Base-by-base conservation (phyloP, 2,888 invertebrate genomes). In the Agrochola circellaris region DNA sequence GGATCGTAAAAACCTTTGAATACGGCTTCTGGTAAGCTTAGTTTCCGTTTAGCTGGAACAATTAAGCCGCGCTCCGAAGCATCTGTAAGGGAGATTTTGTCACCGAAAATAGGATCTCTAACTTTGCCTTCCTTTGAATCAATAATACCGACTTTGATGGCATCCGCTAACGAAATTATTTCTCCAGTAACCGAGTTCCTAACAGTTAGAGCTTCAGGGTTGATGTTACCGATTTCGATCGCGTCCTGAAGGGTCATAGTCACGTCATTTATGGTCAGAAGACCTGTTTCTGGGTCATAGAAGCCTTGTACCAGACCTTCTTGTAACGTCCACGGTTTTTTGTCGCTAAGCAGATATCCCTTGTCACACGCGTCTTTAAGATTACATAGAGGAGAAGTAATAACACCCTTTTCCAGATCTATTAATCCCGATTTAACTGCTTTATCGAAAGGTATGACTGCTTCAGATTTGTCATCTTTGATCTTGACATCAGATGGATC, bases 1-100 rank as follows among this genome's bases (percentile, higher is more conserved):
- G 98, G 98, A 96, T 99, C 98, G 91, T 99, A 99, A 83, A 98
- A 97, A n/a, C 99, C 99, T 94, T 98, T 98, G 90, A 98, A 98
- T n/a, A 99, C 98, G 3, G 99, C 99, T 95, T 99, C 99, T 0
- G 98, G 98, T 48, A 99, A 96, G 80, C 98, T 98, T 84, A 98
- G 97, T 93, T 98, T 98, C 73, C 98, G 97, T 92, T 98, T 98
- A 61, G 98, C 98, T 15, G 98, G 98, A 11, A 99, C 97, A 71
- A 99, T 97, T 51, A 99, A 95, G 45, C 99, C 98, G 73, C 98
- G 97, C 88, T 98, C 98, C 51, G 98, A 97, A 5, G 99, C 99
- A 91, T 99, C 99, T 60, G 97, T 98, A 13, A 99, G 96, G 51
- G 98, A 98, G 80, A 99, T 97, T 93, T 98, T 97, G 58, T 97